Conservation (phyloP, 2,888 invertebrate species). For the Bruchidius siliquastri region DNA sequence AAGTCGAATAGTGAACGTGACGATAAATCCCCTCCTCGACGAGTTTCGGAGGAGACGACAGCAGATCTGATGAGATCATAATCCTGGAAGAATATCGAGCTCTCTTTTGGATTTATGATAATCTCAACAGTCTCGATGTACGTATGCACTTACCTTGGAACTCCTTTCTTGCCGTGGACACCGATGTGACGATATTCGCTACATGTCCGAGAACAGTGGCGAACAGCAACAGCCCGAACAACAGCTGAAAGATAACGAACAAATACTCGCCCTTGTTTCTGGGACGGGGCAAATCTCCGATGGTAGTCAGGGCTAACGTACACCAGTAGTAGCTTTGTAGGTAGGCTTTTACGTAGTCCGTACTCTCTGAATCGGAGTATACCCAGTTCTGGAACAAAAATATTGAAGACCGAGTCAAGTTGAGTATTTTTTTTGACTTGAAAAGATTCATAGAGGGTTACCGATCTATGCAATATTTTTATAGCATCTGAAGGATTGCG, state of each 20-base stretch:
- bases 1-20: no score
- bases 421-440: no score
- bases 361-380: slow-evolving; percentile 75
- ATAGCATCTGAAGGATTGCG: no score
- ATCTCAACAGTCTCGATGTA: no score
- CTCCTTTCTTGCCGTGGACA: slow-evolving; percentile 94
- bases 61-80: no score
- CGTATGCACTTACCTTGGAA: slow-evolving; percentile 80
- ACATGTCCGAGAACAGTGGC: slow-evolving; percentile 96
- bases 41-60: no score
- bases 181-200: slow-evolving; percentile 96
- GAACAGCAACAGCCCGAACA: slow-evolving; percentile 91
- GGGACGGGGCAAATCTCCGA: slow-evolving; percentile 88
- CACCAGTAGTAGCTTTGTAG: slow-evolving; percentile 98
- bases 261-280: slow-evolving; percentile 91
- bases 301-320: slow-evolving; percentile 91
- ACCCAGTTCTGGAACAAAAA: slow-evolving; percentile 70
- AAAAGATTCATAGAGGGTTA: no score
- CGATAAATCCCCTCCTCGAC: no score
- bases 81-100: no score
- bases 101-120: no score
- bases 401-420: no score
- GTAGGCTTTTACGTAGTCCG: slow-evolving; percentile 90
- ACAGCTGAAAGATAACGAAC: slow-evolving; percentile 89
- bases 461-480: no score